Evolutionary conservation across 2,888 invertebrate genomes (phyloP).

Genomic region (Ferrisia virgata): DNA sequence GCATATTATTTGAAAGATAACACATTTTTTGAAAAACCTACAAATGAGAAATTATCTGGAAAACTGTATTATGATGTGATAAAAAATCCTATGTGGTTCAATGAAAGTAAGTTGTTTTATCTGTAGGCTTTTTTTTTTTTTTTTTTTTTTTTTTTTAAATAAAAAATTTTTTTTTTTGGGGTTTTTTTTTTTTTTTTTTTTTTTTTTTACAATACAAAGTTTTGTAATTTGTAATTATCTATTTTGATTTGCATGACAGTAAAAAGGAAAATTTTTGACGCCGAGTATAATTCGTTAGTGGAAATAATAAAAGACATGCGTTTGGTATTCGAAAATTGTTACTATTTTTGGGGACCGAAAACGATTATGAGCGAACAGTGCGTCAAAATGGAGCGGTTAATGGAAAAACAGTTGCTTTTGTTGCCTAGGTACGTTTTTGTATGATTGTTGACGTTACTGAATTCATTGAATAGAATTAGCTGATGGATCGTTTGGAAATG

Average conservation of each 20-base stretch:
- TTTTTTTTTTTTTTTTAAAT: too few relatives aligned
- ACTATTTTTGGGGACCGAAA: conserved; percentile 56
- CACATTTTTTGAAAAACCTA: conserved; percentile 24
- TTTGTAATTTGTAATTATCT: neutral
- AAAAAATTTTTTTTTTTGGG: too few relatives aligned
- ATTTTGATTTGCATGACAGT: conserved; percentile 48
- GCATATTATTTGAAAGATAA: neutral
- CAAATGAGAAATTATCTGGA: neutral
- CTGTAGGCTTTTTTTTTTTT: too few relatives aligned
- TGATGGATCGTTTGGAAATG: neutral
- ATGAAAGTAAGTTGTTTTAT: conserved; percentile 51
- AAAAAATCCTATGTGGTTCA: conserved; percentile 56
- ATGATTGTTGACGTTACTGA: too few relatives aligned
- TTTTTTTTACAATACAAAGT: neutral
- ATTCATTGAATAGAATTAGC: neutral
- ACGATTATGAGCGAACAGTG: conserved; percentile 55
- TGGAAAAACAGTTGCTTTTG: conserved; percentile 55
- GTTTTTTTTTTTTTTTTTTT: too few relatives aligned
- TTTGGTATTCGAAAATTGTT: conserved; percentile 57
- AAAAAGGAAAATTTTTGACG: conserved; percentile 49
- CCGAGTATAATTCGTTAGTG: conserved; percentile 54
- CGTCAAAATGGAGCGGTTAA: conserved; percentile 54
- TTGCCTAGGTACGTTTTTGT: conserved; percentile 54
- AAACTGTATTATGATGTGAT: conserved; percentile 55
- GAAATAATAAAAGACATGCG: conserved; percentile 56